Base-by-base conservation (phyloP, 1,140 invertebrate genomes). In the Aphis gossypii region DNA sequence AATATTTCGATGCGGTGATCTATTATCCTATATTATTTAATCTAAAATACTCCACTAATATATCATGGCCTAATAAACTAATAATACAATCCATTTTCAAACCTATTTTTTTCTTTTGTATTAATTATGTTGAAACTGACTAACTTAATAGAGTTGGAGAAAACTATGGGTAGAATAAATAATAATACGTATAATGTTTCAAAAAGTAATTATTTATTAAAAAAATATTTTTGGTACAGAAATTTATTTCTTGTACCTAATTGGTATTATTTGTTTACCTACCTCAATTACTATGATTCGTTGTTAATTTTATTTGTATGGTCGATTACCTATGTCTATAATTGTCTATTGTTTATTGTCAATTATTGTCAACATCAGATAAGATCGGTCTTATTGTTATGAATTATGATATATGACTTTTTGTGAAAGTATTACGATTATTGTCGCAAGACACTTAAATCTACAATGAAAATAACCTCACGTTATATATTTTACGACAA, bases 21-120 rank as follows among this genome's bases (percentile, higher is more conserved):
- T 90, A 89, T 89, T 54, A 89, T 54, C 87, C 35, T 38, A 54
- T 46, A 87, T 87, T 87, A 89, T 89, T 35, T 89, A 38, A 54
- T 54, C 25, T 51, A 38, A 38, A 54, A 89, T 56, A 35, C 2
- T 35, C 21, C 21, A 30, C 21, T 89, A 41, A 56, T 89, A 56
- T 89, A 46, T 56, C 9, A 38, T 21, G 46, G 9, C 46, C 23
- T 51, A 89, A 89, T 35, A 87, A 87, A 48, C 20, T 48, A 18
- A 88, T 51, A 86, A 86, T 30, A 44, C 7, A 46, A 21, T 82
- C 18, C 2, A 38, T 83, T 83, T 83, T 18, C 76, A 9, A 38
- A 20, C 20, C n/a, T 87, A 87, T 48, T 87, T 35, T 35, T 46
- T 4, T 44, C 2, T 46, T 46, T 14, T 48, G 46, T 87, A 76